Conservation (phyloP, 2,797 vertebrate species). For the Poeciliopsis presidionis region DNA sequence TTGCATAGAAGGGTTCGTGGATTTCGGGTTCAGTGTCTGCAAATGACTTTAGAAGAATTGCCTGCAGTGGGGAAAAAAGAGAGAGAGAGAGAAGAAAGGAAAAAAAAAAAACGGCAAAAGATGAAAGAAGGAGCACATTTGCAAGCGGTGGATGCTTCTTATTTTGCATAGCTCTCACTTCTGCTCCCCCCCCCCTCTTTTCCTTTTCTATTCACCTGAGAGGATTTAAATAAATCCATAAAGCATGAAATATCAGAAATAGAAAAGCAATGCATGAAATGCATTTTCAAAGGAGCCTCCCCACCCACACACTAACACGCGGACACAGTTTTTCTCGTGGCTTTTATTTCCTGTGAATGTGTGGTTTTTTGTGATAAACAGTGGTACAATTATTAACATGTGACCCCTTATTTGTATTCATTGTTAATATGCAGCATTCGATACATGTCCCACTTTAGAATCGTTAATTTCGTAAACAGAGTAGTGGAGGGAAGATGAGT, state of each 20-base stretch:
- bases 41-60: conserved; percentile 76
- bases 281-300: conserved; percentile 72
- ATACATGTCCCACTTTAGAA: conserved; percentile 78
- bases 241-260: conserved; percentile 81
- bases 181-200: conserved; percentile 72
- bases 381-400: conserved; percentile 63
- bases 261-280: conserved; percentile 79
- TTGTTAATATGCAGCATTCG: conserved; percentile 73
- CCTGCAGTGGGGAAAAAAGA: conserved; percentile 57
- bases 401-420: conserved; percentile 73
- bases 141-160: conserved; percentile 76
- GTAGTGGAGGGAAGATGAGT: conserved; percentile 81
- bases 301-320: conserved; percentile 64
- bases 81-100: conserved; percentile 60
- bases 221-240: conserved; percentile 83
- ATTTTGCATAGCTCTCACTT: conserved; percentile 82
- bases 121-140: conserved; percentile 78
- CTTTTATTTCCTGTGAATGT: conserved; percentile 48
- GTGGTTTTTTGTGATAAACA: conserved; percentile 65
- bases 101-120: conserved; percentile 68
- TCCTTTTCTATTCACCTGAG: conserved; percentile 81
- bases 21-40: conserved; percentile 63
- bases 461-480: conserved; percentile 85
- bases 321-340: conserved; percentile 37
- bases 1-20: conserved; percentile 37